Percentiles rank a stretch among this genome's conserved stretches.
Conservation (phyloP, 2,888 invertebrate genomes). For the Galeruca laticollis region DNA sequence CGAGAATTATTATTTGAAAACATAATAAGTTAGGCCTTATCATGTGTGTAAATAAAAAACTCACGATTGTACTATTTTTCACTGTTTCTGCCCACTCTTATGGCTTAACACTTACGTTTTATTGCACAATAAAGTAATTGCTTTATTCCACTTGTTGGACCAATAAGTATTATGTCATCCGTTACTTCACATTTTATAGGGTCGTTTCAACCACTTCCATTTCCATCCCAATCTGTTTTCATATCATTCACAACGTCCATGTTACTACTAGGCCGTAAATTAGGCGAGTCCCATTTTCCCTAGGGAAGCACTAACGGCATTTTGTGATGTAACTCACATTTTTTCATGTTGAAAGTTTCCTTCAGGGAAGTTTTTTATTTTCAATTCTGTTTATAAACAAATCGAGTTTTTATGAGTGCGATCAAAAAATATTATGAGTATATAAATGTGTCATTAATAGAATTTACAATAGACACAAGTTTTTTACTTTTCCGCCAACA, state of each 20-base stretch:
- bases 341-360: not conserved
- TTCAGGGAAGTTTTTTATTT: not conserved
- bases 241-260: conserved; percentile 15
- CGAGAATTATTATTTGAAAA: too few species aligned
- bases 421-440: too few species aligned
- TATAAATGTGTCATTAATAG: too few species aligned
- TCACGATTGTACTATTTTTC: too few species aligned
- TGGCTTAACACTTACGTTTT: not conserved
- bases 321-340: not conserved
- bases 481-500: too few species aligned
- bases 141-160: not conserved
- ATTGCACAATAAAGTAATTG: not conserved
- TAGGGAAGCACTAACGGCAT: not conserved
- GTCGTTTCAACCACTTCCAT: conserved; percentile 7
- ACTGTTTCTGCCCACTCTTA: too few species aligned
- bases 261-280: not conserved
- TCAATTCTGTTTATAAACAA: not conserved
- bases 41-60: too few species aligned
- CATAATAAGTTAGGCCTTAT: too few species aligned
- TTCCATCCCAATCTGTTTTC: conserved; percentile 19
- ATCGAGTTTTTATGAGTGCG: too few species aligned
- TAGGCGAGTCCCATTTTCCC: not conserved
- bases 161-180: conserved; percentile 3
- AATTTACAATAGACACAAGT: too few species aligned
- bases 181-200: conserved; percentile 2